Conservation (phyloP, 1,140 invertebrate genomes). For the Rhizoglyphus robini region DNA sequence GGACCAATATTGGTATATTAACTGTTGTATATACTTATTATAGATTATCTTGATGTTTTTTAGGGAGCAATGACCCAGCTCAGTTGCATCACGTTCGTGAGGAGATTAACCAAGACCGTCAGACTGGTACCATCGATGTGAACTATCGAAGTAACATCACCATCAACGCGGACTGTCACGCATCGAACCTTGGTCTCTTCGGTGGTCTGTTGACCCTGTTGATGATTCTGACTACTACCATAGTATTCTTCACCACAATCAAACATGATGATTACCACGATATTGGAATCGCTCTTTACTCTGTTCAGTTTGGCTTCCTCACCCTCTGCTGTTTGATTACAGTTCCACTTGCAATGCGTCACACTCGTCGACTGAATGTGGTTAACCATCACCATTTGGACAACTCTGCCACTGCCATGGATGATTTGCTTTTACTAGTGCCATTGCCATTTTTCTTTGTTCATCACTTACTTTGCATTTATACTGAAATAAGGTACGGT, state of each 20-base stretch:
- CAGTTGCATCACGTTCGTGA: slow-evolving; percentile 15
- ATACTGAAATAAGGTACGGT: slow-evolving; percentile 42
- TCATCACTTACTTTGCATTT: slow-evolving; percentile 48
- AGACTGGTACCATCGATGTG: slow-evolving; percentile 15
- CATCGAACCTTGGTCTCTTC: slow-evolving; percentile 54
- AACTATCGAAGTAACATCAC: slow-evolving; percentile 41
- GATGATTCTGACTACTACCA: slow-evolving; percentile 47
- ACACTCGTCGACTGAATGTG: slow-evolving; percentile 46
- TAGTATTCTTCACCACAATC: slow-evolving; percentile 51
- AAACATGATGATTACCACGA: slow-evolving; percentile 32
- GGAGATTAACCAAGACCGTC: slow-evolving; percentile 22
- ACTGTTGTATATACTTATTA: slow-evolving; percentile 27
- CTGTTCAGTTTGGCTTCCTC: slow-evolving; percentile 23
- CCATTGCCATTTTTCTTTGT: slow-evolving; percentile 57
- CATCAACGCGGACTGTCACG: slow-evolving; percentile 54
- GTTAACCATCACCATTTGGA: slow-evolving; percentile 33
- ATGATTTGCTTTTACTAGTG: slow-evolving; percentile 53
- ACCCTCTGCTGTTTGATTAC: slow-evolving; percentile 41
- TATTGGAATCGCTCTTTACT: slow-evolving; percentile 24
- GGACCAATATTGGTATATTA: slow-evolving; percentile 55
- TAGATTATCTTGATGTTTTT: too few relatives aligned
- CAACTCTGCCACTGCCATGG: slow-evolving; percentile 45
- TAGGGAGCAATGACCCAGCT: not conserved
- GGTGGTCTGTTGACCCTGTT: slow-evolving; percentile 48
- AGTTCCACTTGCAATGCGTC: slow-evolving; percentile 39